phyloP scores from a whole-genome alignment of 1,140 invertebrate species.

The Adelges cooleyi region DNA sequence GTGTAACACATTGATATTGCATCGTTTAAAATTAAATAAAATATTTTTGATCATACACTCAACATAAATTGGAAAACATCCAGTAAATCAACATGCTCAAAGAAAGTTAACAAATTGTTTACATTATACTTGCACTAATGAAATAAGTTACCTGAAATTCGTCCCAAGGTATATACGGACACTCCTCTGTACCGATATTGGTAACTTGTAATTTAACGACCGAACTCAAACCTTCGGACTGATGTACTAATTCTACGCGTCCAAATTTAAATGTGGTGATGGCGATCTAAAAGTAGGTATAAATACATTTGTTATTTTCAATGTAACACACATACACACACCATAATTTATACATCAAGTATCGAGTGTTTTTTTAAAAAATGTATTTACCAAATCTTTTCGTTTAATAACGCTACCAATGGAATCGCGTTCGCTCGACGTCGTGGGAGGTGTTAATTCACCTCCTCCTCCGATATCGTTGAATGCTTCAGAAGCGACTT shows the following conservation, averaged over 20 bases:
- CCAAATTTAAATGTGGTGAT: conserved; percentile 69
- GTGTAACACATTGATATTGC: too few species aligned
- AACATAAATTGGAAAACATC: too few species aligned
- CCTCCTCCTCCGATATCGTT: conserved; percentile 49
- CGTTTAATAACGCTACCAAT: conserved; percentile 64
- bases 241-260: conserved; percentile 68
- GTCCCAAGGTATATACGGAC: conserved; percentile 77
- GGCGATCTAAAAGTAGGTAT: conserved; percentile 51
- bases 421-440: conserved; percentile 72
- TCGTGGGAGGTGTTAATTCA: conserved; percentile 43
- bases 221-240: conserved; percentile 62
- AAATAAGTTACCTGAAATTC: conserved; percentile 95
- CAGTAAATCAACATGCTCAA: too few species aligned
- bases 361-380: neutral
- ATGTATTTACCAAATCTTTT: conserved; percentile 54
- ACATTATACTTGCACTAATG: too few species aligned
- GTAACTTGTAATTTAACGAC: conserved; percentile 62
- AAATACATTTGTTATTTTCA: too few species aligned
- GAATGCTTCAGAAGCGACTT: conserved; percentile 73
- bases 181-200: conserved; percentile 65
- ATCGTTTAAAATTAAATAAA: too few species aligned
- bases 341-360: neutral
- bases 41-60: too few species aligned
- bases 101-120: too few species aligned
- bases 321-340: neutral